phyloP scores from a whole-genome alignment of 2,888 invertebrate species.

The Neoscelio sp. region DNA sequence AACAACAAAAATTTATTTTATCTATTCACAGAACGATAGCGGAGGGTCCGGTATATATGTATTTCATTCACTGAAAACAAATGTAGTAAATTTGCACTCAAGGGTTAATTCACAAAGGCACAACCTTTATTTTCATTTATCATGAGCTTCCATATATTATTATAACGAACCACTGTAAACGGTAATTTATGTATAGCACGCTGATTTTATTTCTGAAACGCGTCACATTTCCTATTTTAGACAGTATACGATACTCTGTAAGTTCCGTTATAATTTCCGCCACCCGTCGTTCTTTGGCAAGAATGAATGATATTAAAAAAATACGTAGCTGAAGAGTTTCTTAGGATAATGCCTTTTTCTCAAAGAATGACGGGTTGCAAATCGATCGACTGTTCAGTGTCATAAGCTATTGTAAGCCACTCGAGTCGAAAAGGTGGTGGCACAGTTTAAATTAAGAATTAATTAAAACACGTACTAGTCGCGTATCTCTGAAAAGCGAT shows the following conservation, averaged over 20 bases:
- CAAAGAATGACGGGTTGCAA: slow-evolving; percentile 32
- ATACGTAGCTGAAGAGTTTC: slow-evolving; percentile 1
- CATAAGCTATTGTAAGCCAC: slow-evolving; percentile 33
- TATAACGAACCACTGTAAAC: slow-evolving; percentile 3
- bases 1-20: too few relatives aligned
- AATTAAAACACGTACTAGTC: slow-evolving; percentile 14
- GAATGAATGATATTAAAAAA: background rate
- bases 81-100: too few relatives aligned
- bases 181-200: slow-evolving; percentile 34
- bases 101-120: background rate
- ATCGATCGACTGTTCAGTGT: slow-evolving; percentile 48
- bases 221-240: slow-evolving; percentile 9
- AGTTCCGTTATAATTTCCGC: slow-evolving; percentile 21
- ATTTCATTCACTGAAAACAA: too few relatives aligned
- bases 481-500: slow-evolving; percentile 10
- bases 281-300: slow-evolving; percentile 23
- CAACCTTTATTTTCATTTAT: slow-evolving; percentile 14
- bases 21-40: too few relatives aligned
- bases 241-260: slow-evolving; percentile 27
- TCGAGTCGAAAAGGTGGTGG: background rate
- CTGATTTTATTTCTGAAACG: slow-evolving; percentile 5
- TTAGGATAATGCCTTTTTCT: background rate
- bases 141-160: slow-evolving; percentile 22
- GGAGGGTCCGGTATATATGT: too few relatives aligned
- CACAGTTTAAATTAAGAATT: background rate